These are phyloP conservation scores for Andrena camellia DNA, from an alignment of 2,888 invertebrate genomes.

Conservation along the genomic window DNA sequence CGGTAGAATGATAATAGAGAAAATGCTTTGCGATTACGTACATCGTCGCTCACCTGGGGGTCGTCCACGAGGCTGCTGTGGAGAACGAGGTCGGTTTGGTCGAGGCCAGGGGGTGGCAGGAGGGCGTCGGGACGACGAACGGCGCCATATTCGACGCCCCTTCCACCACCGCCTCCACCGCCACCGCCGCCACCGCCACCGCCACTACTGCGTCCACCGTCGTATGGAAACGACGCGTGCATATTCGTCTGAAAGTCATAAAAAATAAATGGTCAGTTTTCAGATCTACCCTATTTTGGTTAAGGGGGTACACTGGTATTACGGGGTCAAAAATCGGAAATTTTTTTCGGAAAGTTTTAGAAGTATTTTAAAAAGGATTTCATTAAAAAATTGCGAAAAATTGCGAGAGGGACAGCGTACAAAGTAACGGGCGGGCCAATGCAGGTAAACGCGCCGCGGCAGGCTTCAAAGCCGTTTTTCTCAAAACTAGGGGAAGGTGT, in stretches of 20 bases:
- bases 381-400: too few relatives aligned
- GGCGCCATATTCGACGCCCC: slow-evolving; percentile 81
- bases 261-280: slow-evolving; percentile 34
- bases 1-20: slow-evolving; percentile 70
- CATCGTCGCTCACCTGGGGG: slow-evolving; percentile 85
- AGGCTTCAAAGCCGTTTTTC: too few relatives aligned
- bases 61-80: slow-evolving; percentile 85
- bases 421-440: too few relatives aligned
- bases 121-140: slow-evolving; percentile 84
- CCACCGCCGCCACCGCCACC: slow-evolving; percentile 80
- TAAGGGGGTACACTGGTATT: too few relatives aligned
- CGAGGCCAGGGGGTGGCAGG: slow-evolving; percentile 83
- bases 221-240: slow-evolving; percentile 86
- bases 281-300: neutral
- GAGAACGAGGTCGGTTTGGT: slow-evolving; percentile 84
- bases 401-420: too few relatives aligned
- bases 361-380: too few relatives aligned
- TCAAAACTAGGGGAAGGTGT: too few relatives aligned
- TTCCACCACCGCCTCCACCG: slow-evolving; percentile 78
- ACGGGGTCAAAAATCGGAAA: too few relatives aligned
- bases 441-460: too few relatives aligned
- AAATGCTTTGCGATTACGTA: slow-evolving; percentile 82
- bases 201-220: slow-evolving; percentile 84
- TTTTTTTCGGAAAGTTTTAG: too few relatives aligned
- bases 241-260: slow-evolving; percentile 85